Percentiles rank a stretch among this genome's conserved stretches.
phyloP scores from a whole-genome alignment of 1,140 invertebrate species.

The Drosophila trapezifrons region DNA sequence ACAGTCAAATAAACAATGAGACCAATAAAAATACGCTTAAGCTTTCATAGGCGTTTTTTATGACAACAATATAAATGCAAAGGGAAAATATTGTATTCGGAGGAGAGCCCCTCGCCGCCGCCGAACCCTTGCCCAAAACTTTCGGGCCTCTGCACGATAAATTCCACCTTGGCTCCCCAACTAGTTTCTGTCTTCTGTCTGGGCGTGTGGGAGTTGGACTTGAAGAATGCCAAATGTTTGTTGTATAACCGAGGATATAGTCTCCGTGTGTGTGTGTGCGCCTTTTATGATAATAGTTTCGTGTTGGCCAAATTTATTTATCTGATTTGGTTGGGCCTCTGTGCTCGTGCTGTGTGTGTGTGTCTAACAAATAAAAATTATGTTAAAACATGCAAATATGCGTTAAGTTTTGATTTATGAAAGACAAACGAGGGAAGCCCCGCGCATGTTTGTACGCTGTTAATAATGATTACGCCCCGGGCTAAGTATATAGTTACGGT shows the following conservation, averaged over 20 bases:
- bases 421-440: conserved; percentile 55
- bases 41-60: conserved; percentile 84
- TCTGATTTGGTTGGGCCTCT: conserved; percentile 62
- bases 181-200: conserved; percentile 40
- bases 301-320: conserved; percentile 83
- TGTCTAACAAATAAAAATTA: conserved; percentile 81
- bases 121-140: conserved; percentile 72
- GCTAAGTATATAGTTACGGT: conserved; percentile 56
- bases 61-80: conserved; percentile 84
- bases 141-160: conserved; percentile 68
- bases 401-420: conserved; percentile 83
- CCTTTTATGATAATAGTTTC: conserved; percentile 83
- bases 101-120: neutral
- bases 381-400: conserved; percentile 84
- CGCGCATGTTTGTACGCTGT: conserved; percentile 61
- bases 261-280: conserved; percentile 34
- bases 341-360: conserved; percentile 41
- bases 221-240: conserved; percentile 73
- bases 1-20: conserved; percentile 82
- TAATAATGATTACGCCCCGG: conserved; percentile 76
- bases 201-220: conserved; percentile 10
- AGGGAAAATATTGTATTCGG: conserved; percentile 58
- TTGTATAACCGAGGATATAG: conserved; percentile 73
- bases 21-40: conserved; percentile 83
- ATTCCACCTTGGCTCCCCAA: conserved; percentile 69